Conservation (phyloP, 2,888 invertebrate genomes). For the Branchinecta sandiegonensis region DNA sequence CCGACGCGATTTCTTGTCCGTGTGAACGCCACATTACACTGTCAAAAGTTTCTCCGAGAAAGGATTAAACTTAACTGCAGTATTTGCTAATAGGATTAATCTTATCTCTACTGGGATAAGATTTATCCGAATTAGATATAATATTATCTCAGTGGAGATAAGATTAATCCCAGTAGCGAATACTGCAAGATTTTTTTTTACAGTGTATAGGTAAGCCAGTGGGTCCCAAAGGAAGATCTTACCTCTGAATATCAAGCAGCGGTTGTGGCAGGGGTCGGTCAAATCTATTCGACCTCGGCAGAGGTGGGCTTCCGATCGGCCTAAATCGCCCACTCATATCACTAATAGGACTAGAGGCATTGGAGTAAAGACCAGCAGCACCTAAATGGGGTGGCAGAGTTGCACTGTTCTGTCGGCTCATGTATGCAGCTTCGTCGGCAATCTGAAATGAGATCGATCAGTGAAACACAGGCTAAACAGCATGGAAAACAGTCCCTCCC, state of each 20-base stretch:
- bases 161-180: no score
- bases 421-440: constrained; percentile 10
- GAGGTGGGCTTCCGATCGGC: constrained; percentile 10
- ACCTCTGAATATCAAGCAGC: not conserved
- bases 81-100: no score
- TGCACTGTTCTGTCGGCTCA: constrained; percentile 3
- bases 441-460: not conserved
- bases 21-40: no score
- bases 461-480: not conserved
- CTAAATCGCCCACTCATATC: constrained; percentile 4
- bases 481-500: no score
- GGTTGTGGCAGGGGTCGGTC: constrained; percentile 14
- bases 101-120: no score
- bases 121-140: no score
- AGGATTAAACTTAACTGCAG: no score
- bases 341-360: constrained; percentile 5
- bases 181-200: no score
- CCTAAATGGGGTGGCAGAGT: constrained; percentile 12
- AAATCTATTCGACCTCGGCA: constrained; percentile 8
- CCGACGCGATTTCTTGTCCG: no score
- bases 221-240: not conserved
- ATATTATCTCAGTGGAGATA: no score
- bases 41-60: no score
- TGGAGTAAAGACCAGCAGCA: constrained; percentile 6
- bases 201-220: not conserved